These are phyloP conservation scores for Arothron firmamentum DNA, from an alignment of 2,113 vertebrate species.

Conservation along the genomic window DNA sequence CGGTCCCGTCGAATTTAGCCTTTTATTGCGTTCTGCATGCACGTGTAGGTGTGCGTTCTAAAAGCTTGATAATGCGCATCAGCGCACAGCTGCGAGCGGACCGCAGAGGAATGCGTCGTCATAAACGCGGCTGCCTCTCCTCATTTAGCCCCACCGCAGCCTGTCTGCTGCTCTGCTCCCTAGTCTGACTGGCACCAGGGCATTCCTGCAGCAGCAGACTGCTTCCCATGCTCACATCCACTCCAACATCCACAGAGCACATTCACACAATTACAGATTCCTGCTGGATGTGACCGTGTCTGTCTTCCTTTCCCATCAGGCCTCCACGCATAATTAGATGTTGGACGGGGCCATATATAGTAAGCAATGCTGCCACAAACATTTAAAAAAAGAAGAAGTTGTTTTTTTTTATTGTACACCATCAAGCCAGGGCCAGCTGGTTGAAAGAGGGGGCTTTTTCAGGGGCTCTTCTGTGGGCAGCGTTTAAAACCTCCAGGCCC, in stretches of 20 bases:
- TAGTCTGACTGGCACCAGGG: constrained; percentile 66
- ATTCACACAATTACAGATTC: constrained; percentile 71
- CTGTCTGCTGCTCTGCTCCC: constrained; percentile 50
- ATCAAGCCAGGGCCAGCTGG: constrained; percentile 45
- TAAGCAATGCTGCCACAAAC: constrained; percentile 66
- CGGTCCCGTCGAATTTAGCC: constrained; percentile 26
- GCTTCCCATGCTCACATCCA: constrained; percentile 55
- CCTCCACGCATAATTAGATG: constrained; percentile 72
- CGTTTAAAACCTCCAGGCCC: constrained; percentile 45
- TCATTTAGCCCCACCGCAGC: constrained; percentile 61
- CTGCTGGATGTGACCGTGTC: constrained; percentile 52
- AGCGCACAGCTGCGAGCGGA: constrained; percentile 28
- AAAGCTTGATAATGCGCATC: constrained; percentile 22
- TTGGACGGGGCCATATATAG: constrained; percentile 70
- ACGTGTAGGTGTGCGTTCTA: constrained; percentile 13
- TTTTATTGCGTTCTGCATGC: constrained; percentile 5
- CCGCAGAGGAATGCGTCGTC: constrained; percentile 48
- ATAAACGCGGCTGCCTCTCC: constrained; percentile 45
- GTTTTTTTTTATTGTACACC: constrained; percentile 61
- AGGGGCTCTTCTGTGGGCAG: constrained; percentile 27
- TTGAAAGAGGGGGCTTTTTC: constrained; percentile 23
- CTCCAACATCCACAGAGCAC: constrained; percentile 58
- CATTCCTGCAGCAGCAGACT: constrained; percentile 61
- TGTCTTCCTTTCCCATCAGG: constrained; percentile 63
- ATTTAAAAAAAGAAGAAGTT: constrained; percentile 46